These are phyloP conservation scores for Zoroaster sp. DNA, from an alignment of 53 echinoderm and acorn worm species.

Conservation along the genomic window DNA sequence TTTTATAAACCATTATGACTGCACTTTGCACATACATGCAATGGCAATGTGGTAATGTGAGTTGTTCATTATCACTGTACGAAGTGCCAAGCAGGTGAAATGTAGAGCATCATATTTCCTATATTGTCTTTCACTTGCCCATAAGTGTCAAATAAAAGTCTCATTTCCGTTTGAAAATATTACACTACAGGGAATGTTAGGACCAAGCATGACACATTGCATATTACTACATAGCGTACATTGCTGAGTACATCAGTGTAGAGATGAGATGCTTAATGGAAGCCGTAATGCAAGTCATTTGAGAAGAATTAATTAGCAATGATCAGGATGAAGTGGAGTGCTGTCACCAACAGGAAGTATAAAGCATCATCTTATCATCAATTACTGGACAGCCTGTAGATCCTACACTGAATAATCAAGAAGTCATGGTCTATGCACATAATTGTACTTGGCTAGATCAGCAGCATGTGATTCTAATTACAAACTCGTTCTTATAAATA, in stretches of 20 bases:
- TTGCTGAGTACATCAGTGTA: not conserved
- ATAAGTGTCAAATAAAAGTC: not conserved
- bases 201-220: not conserved
- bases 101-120: not conserved
- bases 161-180: not conserved
- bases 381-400: conserved; percentile 6
- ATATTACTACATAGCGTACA: not conserved
- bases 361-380: conserved; percentile 23
- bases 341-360: conserved; percentile 9
- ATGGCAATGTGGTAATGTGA: no score
- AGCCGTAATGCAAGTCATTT: not conserved
- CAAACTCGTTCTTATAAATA: no score
- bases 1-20: no score
- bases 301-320: conserved; percentile 40
- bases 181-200: not conserved
- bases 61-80: no score
- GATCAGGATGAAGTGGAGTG: conserved; percentile 26
- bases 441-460: no score
- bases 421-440: not conserved
- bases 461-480: no score
- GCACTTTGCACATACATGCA: no score
- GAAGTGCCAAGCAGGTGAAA: no score
- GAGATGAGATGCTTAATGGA: not conserved
- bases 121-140: not conserved
- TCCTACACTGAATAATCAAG: conserved; percentile 1